Conservation (phyloP, 2,797 vertebrate species). For the Micropoecilia bifurca region DNA sequence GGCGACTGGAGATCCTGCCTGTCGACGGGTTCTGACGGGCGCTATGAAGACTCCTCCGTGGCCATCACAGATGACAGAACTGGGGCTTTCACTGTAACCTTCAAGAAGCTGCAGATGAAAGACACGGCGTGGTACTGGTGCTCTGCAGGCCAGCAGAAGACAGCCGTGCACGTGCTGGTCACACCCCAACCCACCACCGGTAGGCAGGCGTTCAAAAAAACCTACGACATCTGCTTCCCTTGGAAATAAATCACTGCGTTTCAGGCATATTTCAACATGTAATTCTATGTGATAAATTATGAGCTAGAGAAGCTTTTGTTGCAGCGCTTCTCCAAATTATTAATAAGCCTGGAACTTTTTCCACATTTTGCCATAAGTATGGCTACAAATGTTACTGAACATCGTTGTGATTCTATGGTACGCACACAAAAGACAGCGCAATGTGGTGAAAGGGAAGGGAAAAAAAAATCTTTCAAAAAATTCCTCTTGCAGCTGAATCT, state of each 20-base stretch:
- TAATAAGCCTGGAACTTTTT: background rate
- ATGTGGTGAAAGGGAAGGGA: too few species aligned
- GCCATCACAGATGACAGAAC: slow-evolving; percentile 75
- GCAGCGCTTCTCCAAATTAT: background rate
- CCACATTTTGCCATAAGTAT: background rate
- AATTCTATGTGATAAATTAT: background rate
- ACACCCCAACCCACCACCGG: slow-evolving; percentile 50
- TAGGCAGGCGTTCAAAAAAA: slow-evolving; percentile 50
- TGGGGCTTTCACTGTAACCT: slow-evolving; percentile 68
- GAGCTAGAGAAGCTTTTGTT: background rate
- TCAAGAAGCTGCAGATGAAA: slow-evolving; percentile 66
- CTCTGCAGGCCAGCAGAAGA: slow-evolving; percentile 59
- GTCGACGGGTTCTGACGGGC: slow-evolving; percentile 58
- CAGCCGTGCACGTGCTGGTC: slow-evolving; percentile 63
- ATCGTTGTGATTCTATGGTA: background rate
- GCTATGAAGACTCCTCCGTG: slow-evolving; percentile 63
- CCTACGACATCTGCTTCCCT: background rate
- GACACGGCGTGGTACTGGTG: slow-evolving; percentile 81
- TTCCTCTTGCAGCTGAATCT: background rate
- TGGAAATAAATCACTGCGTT: background rate
- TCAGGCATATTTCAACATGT: background rate
- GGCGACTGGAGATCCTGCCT: slow-evolving; percentile 73
- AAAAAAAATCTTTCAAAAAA: background rate
- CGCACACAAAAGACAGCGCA: background rate
- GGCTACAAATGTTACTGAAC: background rate